Evolutionary conservation across 2,113 vertebrate species (phyloP).

Genomic region (Maylandia zebra): DNA sequence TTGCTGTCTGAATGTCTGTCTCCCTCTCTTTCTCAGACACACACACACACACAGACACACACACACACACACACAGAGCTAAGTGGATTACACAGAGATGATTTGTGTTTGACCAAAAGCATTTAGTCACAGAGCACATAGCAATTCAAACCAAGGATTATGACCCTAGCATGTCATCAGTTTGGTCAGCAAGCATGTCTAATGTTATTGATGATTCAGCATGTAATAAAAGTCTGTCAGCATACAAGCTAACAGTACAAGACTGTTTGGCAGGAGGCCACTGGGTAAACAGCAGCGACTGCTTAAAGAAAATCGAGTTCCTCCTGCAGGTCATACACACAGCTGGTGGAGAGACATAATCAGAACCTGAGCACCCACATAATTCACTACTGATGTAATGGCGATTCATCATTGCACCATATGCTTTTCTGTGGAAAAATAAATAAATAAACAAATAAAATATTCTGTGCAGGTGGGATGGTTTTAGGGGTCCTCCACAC

Average conservation of each 20-base stretch:
- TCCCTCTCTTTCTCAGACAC: neutral
- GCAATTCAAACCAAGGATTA: slow-evolving; percentile 49
- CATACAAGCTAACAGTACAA: neutral
- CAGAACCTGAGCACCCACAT: neutral
- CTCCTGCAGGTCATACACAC: neutral
- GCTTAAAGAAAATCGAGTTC: neutral
- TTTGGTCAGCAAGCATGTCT: slow-evolving; percentile 44
- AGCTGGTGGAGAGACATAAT: neutral
- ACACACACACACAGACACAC: neutral
- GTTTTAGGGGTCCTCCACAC: neutral
- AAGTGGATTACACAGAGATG: slow-evolving; percentile 58
- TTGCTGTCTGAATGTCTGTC: neutral
- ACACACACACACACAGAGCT: neutral
- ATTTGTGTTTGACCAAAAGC: slow-evolving; percentile 58
- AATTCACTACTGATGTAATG: neutral
- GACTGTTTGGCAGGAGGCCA: neutral
- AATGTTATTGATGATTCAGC: slow-evolving; percentile 44
- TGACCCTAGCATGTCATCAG: slow-evolving; percentile 47
- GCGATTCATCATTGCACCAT: neutral
- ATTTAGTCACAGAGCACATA: slow-evolving; percentile 42
- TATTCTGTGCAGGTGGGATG: neutral
- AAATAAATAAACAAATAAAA: neutral
- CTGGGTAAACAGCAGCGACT: neutral
- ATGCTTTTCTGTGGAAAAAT: neutral
- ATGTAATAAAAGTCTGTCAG: slow-evolving; percentile 40